A percentile compares a stretch with the other conserved stretches of the same genome.
These are phyloP conservation scores for Thinocorus orbignyianus DNA, from an alignment of 2,113 vertebrate species.

Conservation along the genomic window DNA sequence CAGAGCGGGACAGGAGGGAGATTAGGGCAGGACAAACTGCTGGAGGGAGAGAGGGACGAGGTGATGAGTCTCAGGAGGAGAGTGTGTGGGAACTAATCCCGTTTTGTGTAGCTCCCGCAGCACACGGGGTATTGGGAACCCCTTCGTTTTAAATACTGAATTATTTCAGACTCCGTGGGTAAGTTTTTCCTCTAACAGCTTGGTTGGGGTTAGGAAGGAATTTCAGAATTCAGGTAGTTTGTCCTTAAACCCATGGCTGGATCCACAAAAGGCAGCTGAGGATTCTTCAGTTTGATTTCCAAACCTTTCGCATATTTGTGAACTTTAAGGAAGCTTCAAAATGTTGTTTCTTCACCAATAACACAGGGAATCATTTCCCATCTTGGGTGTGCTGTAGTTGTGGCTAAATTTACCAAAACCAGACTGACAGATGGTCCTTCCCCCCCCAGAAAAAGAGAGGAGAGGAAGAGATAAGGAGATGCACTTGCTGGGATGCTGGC, in stretches of 20 bases:
- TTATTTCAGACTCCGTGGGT: rapidly evolving
- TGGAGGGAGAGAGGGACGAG: neutral
- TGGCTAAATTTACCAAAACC: too few species aligned
- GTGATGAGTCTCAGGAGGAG: neutral
- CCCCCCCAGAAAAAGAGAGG: too few species aligned
- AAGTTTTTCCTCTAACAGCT: neutral
- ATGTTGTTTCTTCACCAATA: neutral
- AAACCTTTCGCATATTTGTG: neutral
- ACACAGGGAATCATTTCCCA: neutral
- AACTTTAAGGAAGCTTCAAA: neutral
- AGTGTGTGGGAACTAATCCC: neutral
- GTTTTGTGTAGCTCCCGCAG: neutral
- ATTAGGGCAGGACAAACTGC: neutral
- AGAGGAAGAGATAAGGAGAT: too few species aligned
- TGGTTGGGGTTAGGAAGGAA: neutral
- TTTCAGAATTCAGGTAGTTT: neutral
- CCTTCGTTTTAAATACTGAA: neutral
- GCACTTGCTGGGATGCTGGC: neutral
- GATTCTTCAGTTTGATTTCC: neutral
- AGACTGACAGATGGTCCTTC: too few species aligned
- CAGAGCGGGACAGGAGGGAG: neutral
- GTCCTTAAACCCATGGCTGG: neutral
- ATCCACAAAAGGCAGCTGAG: neutral
- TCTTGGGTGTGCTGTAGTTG: neutral
- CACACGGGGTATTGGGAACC: neutral